Percentiles rank a stretch among this genome's conserved stretches.
Evolutionary conservation across 1,140 invertebrate species (phyloP).

Genomic region (Dendroctonus valens): DNA sequence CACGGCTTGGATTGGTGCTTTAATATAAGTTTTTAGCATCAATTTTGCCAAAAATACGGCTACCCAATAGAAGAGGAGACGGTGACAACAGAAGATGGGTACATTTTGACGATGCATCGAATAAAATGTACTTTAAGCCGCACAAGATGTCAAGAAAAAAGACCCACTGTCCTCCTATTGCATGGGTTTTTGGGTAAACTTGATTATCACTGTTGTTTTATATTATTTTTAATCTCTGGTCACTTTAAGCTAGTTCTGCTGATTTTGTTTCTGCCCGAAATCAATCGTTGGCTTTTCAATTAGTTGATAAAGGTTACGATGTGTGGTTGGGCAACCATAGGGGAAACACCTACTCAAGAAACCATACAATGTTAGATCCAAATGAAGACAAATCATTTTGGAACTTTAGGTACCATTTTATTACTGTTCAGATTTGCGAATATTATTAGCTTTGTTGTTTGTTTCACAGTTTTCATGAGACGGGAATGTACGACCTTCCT

Average conservation of each 20-base stretch:
- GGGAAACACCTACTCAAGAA: conserved; percentile 61
- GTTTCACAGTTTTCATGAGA: conserved; percentile 40
- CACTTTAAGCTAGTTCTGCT: background rate
- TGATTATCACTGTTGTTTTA: background rate
- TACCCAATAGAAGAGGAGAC: conserved; percentile 60
- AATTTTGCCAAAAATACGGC: conserved; percentile 1
- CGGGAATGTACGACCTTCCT: conserved; percentile 59
- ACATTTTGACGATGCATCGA: conserved; percentile 56
- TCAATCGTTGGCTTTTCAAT: conserved; percentile 55
- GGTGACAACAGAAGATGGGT: conserved; percentile 67
- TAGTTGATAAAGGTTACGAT: conserved; percentile 70
- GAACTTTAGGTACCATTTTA: conserved; percentile 1
- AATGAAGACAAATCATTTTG: conserved; percentile 1
- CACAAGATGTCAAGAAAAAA: conserved; percentile 2
- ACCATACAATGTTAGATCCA: conserved; percentile 48
- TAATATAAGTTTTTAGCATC: no score
- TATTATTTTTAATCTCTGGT: background rate
- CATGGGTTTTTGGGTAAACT: background rate
- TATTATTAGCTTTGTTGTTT: background rate
- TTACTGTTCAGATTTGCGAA: background rate
- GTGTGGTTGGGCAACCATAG: conserved; percentile 71
- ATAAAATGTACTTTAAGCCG: conserved; percentile 7
- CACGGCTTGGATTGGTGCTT: no score
- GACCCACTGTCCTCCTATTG: conserved; percentile 5
- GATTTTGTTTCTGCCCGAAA: background rate